Percentiles rank a stretch among this genome's conserved stretches.
Evolutionary conservation across 2,113 vertebrate species (phyloP).

Genomic region (Peucedramus taeniatus): DNA sequence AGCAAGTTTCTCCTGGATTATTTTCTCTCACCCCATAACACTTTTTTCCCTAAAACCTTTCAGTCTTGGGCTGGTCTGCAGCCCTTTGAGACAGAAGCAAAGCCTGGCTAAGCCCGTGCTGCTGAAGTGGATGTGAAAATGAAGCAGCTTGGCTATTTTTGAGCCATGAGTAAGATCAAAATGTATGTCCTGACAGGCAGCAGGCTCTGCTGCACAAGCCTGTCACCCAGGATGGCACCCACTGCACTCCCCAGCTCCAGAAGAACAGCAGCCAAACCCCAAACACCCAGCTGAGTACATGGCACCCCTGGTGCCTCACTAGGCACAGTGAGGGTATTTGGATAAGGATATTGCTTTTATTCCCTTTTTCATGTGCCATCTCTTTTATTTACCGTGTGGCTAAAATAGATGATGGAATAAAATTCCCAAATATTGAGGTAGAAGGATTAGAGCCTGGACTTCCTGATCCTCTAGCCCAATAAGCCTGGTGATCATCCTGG

Average conservation of each 20-base stretch:
- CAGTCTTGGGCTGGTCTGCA: background rate
- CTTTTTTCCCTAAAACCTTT: background rate
- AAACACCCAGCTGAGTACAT: fast-evolving
- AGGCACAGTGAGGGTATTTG: background rate
- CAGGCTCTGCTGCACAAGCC: background rate
- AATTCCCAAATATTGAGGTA: background rate
- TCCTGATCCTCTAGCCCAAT: background rate
- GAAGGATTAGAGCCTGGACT: background rate
- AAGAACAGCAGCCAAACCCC: background rate
- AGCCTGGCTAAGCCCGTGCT: fast-evolving
- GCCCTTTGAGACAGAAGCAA: background rate
- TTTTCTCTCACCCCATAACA: background rate
- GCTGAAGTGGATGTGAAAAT: background rate
- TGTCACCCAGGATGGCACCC: background rate
- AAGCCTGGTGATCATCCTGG: background rate
- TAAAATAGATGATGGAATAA: background rate
- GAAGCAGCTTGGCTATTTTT: background rate
- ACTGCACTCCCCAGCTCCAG: background rate
- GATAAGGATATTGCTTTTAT: background rate
- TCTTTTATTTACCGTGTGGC: background rate
- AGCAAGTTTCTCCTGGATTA: background rate
- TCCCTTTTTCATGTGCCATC: background rate
- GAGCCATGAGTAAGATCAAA: background rate
- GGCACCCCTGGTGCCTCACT: fast-evolving
- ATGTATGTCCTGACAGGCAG: background rate